Evolutionary conservation across 2,113 vertebrate species (phyloP).

Genomic region (Limanda limanda): DNA sequence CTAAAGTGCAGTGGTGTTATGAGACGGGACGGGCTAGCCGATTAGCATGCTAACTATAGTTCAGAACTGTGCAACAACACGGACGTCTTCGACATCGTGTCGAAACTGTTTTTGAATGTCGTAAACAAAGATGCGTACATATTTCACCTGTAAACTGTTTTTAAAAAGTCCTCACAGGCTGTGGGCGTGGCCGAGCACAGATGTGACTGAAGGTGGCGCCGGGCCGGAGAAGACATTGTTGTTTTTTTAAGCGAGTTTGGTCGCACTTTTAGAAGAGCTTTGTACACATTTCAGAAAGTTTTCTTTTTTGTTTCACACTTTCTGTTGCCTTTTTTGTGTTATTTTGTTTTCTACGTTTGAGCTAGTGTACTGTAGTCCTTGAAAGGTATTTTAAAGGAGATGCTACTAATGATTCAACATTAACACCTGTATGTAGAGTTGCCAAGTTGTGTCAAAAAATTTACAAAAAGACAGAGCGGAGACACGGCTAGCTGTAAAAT

Average conservation of each 20-base stretch:
- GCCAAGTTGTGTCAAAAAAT: slow-evolving; percentile 60
- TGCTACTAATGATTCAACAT: slow-evolving; percentile 74
- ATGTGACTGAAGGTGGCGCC: slow-evolving; percentile 35
- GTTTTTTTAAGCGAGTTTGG: slow-evolving; percentile 13
- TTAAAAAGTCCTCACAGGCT: not conserved
- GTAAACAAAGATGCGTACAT: not conserved
- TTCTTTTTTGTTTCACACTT: slow-evolving; percentile 28
- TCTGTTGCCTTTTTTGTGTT: slow-evolving; percentile 28
- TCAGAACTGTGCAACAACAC: not conserved
- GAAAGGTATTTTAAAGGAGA: slow-evolving; percentile 56
- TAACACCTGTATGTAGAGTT: slow-evolving; percentile 72
- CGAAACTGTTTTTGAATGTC: not conserved
- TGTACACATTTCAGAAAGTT: slow-evolving; percentile 22
- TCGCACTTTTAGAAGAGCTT: slow-evolving; percentile 45
- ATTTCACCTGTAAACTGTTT: slow-evolving; percentile 10
- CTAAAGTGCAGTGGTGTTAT: not conserved
- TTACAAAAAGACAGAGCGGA: slow-evolving; percentile 38
- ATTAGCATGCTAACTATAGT: not conserved
- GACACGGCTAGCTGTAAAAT: slow-evolving; percentile 67
- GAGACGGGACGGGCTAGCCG: not conserved
- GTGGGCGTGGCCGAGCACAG: slow-evolving; percentile 44
- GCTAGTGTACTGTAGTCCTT: slow-evolving; percentile 65
- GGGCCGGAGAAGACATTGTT: slow-evolving; percentile 34
- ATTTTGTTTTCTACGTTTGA: slow-evolving; percentile 52
- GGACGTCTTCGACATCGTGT: not conserved